phyloP scores from a whole-genome alignment of 2,113 vertebrate species.

The Chaetura pelagica region DNA sequence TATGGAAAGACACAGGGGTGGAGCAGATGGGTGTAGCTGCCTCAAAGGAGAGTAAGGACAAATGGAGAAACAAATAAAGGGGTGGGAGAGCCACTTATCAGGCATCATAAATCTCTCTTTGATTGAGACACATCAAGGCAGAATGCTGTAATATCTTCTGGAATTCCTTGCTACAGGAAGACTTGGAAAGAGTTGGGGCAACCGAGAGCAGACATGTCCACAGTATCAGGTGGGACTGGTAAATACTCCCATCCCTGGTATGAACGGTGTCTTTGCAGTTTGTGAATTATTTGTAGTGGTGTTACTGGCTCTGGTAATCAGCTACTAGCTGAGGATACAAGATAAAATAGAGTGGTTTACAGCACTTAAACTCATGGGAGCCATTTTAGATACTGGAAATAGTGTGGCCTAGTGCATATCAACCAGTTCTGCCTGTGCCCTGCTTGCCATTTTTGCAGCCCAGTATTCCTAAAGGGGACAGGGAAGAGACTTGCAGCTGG shows the following conservation, averaged over 20 bases:
- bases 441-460: not conserved
- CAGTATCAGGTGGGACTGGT: not conserved
- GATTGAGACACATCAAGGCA: not conserved
- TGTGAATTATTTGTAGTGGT: not conserved
- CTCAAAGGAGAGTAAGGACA: not conserved
- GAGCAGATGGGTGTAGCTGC: not conserved
- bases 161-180: not conserved
- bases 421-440: not conserved
- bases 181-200: not conserved
- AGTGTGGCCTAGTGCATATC: fast-evolving
- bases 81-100: not conserved
- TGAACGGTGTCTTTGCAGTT: not conserved
- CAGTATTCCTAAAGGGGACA: not conserved
- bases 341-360: not conserved
- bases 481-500: not conserved
- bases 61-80: not conserved
- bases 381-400: not conserved
- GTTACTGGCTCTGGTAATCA: not conserved
- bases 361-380: not conserved
- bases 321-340: not conserved
- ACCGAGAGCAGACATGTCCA: not conserved
- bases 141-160: not conserved
- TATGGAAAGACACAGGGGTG: not conserved
- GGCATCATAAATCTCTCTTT: not conserved
- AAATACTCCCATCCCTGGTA: not conserved